These are phyloP conservation scores for Thereva nobilitata DNA, from an alignment of 2,888 invertebrate species.

Conservation along the genomic window DNA sequence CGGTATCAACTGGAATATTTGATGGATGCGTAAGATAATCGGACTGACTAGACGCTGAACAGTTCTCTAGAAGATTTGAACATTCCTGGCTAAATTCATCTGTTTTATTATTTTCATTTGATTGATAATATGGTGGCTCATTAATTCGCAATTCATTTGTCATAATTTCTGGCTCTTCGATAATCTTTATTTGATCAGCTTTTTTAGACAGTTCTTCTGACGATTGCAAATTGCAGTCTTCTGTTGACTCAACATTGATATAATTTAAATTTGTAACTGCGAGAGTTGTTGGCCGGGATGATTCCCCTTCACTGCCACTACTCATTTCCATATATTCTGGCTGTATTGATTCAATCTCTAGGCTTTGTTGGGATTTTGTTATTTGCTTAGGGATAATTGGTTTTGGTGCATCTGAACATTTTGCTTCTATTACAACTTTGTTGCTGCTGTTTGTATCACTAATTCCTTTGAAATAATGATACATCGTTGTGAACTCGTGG, in stretches of 20 bases:
- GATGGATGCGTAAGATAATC: conserved; percentile 68
- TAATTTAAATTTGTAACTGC: conserved; percentile 57
- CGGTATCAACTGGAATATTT: conserved; percentile 63
- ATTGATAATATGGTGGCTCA: conserved; percentile 57
- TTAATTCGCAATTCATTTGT: conserved; percentile 56
- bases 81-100: conserved; percentile 58
- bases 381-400: conserved; percentile 49
- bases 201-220: conserved; percentile 52
- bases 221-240: conserved; percentile 48
- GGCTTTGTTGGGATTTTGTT: conserved; percentile 37
- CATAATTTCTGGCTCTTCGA: conserved; percentile 50
- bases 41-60: conserved; percentile 48
- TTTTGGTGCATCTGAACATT: conserved; percentile 38
- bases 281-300: conserved; percentile 47
- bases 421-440: conserved; percentile 56
- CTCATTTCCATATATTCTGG: conserved; percentile 59
- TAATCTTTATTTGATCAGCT: conserved; percentile 50
- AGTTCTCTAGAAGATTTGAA: conserved; percentile 55
- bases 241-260: conserved; percentile 55
- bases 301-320: conserved; percentile 55
- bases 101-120: conserved; percentile 54
- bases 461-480: conserved; percentile 82
- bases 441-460: conserved; percentile 56
- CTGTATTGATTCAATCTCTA: conserved; percentile 59
- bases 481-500: conserved; percentile 85